Evolutionary conservation across 30 jellyfish, hydroid and myxozoan species (phyloP).

Genomic region (Mastigias papua): DNA sequence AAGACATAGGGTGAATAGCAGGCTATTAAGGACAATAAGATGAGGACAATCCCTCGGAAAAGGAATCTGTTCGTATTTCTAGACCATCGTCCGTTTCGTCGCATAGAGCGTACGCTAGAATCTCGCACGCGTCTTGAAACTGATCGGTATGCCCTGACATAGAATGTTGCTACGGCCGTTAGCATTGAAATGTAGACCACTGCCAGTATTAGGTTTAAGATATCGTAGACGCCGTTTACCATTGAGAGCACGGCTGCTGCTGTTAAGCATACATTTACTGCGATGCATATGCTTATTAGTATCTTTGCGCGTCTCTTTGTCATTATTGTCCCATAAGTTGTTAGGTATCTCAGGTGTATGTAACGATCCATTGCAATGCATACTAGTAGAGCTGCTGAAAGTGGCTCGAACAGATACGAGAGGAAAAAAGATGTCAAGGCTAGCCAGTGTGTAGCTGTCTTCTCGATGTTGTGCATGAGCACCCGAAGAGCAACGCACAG

Average conservation of each 20-base stretch:
- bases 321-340: constrained; percentile 15
- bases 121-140: not conserved
- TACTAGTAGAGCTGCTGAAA: constrained; percentile 4
- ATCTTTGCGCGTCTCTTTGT: constrained; percentile 1
- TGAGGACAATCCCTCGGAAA: constrained; percentile 8
- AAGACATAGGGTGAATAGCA: constrained; percentile 13
- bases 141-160: not conserved
- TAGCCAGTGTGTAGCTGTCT: not conserved
- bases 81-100: not conserved
- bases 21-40: not conserved
- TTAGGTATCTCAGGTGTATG: constrained; percentile 38
- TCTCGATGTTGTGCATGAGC: constrained; percentile 2
- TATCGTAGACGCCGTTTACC: not conserved
- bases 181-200: not conserved
- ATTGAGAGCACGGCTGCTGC: not conserved
- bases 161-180: not conserved
- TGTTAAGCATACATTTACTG: not conserved
- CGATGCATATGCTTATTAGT: not conserved
- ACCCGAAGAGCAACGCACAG: constrained; percentile 6
- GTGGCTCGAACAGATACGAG: constrained; percentile 5
- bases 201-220: not conserved
- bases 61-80: not conserved
- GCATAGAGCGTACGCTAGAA: not conserved
- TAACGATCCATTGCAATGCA: constrained; percentile 30
- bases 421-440: not conserved